A percentile compares a stretch with the other conserved stretches of the same genome.
phyloP scores from a whole-genome alignment of 1,140 invertebrate species.

The Delia radicum region DNA sequence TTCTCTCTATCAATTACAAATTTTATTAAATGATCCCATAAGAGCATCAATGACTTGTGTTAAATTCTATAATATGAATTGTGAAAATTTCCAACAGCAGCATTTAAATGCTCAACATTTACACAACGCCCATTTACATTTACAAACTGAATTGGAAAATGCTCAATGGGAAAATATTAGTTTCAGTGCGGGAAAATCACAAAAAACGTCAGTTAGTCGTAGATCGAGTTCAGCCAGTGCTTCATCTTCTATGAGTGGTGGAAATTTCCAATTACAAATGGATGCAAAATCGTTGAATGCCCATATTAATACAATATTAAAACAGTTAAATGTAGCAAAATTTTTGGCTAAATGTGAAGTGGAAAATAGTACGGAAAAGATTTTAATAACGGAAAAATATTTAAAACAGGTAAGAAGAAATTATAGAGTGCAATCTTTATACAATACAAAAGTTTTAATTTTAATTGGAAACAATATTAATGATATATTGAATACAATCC shows the following conservation, averaged over 20 bases:
- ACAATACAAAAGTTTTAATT: too few species aligned
- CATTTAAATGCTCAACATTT: constrained; percentile 60
- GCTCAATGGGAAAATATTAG: constrained; percentile 51
- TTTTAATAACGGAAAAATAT: constrained; percentile 51
- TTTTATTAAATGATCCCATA: constrained; percentile 67
- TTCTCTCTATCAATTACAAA: constrained; percentile 69
- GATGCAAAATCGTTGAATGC: constrained; percentile 67
- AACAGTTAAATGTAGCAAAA: constrained; percentile 69
- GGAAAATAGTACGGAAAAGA: constrained; percentile 51
- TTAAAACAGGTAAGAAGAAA: constrained; percentile 45
- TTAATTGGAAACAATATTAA: too few species aligned
- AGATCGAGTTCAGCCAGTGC: constrained; percentile 36
- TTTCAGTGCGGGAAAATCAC: constrained; percentile 33
- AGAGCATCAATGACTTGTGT: constrained; percentile 75
- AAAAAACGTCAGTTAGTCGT: constrained; percentile 31
- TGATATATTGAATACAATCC: too few species aligned
- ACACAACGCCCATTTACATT: constrained; percentile 64
- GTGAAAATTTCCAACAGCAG: constrained; percentile 61
- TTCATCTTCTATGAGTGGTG: constrained; percentile 31
- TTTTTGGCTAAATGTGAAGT: constrained; percentile 66
- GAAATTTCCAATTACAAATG: constrained; percentile 64
- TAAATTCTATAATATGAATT: constrained; percentile 65
- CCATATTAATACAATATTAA: constrained; percentile 69
- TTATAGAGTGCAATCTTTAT: too few species aligned
- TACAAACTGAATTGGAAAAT: constrained; percentile 57